Percentiles rank a stretch among this genome's conserved stretches.
phyloP scores from a whole-genome alignment of 1,140 invertebrate genomes.

The Habropoda laboriosa region DNA sequence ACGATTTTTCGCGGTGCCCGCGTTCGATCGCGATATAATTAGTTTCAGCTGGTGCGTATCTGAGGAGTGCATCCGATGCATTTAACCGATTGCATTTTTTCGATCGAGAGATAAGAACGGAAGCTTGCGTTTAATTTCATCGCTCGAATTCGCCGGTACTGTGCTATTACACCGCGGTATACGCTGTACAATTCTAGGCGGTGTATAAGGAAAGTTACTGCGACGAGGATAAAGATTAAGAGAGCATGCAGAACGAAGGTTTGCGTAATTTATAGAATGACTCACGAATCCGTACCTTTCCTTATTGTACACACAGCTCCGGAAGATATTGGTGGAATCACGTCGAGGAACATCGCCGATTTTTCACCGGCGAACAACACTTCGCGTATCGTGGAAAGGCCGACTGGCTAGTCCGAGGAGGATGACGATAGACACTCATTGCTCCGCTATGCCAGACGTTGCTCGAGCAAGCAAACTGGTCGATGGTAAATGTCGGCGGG shows the following conservation, averaged over 20 bases:
- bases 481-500: background rate
- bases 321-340: background rate
- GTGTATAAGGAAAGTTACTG: too few relatives aligned
- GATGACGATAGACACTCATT: background rate
- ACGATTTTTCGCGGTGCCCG: conserved; percentile 35
- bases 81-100: background rate
- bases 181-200: too few relatives aligned
- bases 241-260: background rate
- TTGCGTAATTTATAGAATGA: background rate
- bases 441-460: conserved; percentile 1
- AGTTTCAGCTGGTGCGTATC: background rate
- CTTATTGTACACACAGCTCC: too few relatives aligned
- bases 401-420: background rate
- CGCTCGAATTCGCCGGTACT: too few relatives aligned
- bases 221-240: background rate
- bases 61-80: background rate
- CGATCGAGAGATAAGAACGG: background rate
- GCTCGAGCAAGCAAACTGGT: background rate
- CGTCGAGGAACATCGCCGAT: background rate
- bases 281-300: background rate
- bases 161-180: too few relatives aligned
- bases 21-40: conserved; percentile 47
- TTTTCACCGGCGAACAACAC: background rate
- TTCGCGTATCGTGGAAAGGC: too few relatives aligned
- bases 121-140: too few relatives aligned